Evolutionary conservation across 2,797 vertebrate species (phyloP), one percentile per base, ranked within the genome.

Genomic region (Poliocrania exsul): DNA sequence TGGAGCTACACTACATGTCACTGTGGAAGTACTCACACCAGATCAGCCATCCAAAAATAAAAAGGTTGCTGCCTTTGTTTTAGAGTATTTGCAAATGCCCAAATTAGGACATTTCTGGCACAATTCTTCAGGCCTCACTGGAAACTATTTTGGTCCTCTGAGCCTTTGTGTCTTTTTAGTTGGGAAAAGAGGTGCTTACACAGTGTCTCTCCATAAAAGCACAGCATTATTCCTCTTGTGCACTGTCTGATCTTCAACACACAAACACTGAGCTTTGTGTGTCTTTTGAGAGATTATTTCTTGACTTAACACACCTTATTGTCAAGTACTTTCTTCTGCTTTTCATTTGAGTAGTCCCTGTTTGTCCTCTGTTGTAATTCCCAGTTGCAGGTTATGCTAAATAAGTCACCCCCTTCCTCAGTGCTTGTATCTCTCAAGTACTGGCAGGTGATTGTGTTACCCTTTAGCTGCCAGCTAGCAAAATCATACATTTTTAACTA

Each of bases 391-490:
- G 50, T 70, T 40, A 25, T 18, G 58, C 37, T 70, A 61, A 86
- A 35, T n/a, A 72, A 85, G 20, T 49, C 5, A 20, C 38, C 42
- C 26, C 61, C 40, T 50, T 62, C 60, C 64, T 88, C 70, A 10
- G 29, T 58, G 24, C 72, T 58, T 40, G 0, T 15, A 11, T 16
- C 23, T 89, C 64, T 44, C 28, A 58, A 71, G 46, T 61, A 35
- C 38, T 74, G 31, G 35, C 73, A 77, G 33, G 51, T 28, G 4
- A 57, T n/a, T 2, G 3, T 0, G 0, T 18, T 60, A 38, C 26
- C 26, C 46, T 60, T 20, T 3, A 65, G 66, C 57, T 94, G 53
- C n/a, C 84, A 86, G 54, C 62, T 81, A 74, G 57, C 60, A 71
- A 88, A 92, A 73, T 1, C 50, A 50, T 18, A 64, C 11, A 17